Base-by-base conservation (phyloP, 2,113 vertebrate genomes). In the Chaenocephalus aceratus region DNA sequence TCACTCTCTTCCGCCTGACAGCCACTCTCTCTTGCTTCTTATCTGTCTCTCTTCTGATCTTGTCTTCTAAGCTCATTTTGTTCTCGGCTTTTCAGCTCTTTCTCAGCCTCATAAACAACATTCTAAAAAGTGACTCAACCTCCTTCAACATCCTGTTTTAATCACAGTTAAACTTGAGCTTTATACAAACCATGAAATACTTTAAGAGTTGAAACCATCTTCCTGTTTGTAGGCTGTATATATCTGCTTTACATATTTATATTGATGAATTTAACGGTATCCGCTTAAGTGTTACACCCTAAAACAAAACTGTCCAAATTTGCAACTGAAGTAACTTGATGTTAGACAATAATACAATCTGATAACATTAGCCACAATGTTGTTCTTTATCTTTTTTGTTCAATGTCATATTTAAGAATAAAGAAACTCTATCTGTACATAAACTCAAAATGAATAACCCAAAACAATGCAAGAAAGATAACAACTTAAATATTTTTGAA, bases 41-140 rank as follows among this genome's bases (percentile, higher is more conserved):
- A 80, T 85, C n/a, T 26, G 64, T 57, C 7, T 74, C 51, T 1
- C 9, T 48, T 59, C 72, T 60, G 70, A 84, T 86, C 75, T 79
- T 21, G 77, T 76, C 80, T 54, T 30, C 72, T 1, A 68, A 65
- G 16, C 67, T 84, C 18, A 34, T 58, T 80, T 65, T 68, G 60
- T 57, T 73, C 77, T 34, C 6, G n/a, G 21, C 80, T 67, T 59
- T 10, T 82, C 74, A 56, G 49, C 69, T 30, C 63, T 69, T 71
- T 36, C 49, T 45, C 45, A 2, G n/a, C 56, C 13, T 48, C 34
- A 3, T 79, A 60, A 82, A 60, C 59, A 69, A 10, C 59, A 45
- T 67, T 71, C 46, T 73, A 16, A 59, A 30, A 18, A 77, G 63
- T 61, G 14, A 6, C 30, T 14, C 26, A 79, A 1, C 16, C 30